Conservation (phyloP, 2,113 vertebrate genomes). For the Caretta caretta region DNA sequence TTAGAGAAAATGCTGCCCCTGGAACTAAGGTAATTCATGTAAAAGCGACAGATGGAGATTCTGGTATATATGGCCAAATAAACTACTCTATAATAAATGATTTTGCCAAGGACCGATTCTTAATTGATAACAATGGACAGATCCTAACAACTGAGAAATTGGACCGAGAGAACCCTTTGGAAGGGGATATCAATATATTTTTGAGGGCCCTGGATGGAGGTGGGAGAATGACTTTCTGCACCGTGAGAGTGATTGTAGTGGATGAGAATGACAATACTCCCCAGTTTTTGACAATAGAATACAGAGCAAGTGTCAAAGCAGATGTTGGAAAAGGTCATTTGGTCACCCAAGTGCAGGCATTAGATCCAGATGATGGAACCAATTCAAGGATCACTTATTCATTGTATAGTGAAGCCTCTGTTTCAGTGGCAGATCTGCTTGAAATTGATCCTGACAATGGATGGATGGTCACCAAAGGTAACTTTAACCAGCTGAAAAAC, state of each 20-base stretch:
- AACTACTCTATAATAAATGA: slow-evolving; percentile 92
- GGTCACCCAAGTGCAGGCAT: slow-evolving; percentile 93
- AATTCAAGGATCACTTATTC: slow-evolving; percentile 95
- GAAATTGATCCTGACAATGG: slow-evolving; percentile 98
- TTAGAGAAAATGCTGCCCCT: slow-evolving; percentile 89
- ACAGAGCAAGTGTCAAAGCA: slow-evolving; percentile 92
- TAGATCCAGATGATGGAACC: slow-evolving; percentile 90
- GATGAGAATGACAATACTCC: slow-evolving; percentile 97
- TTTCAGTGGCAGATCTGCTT: slow-evolving; percentile 90
- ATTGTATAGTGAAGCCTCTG: slow-evolving; percentile 92
- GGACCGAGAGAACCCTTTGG: slow-evolving; percentile 88
- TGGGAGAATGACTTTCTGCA: slow-evolving; percentile 89
- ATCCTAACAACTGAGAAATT: slow-evolving; percentile 91
- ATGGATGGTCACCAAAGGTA: slow-evolving; percentile 97
- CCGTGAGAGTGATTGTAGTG: slow-evolving; percentile 88
- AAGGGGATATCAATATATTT: slow-evolving; percentile 86
- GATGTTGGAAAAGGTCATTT: slow-evolving; percentile 90
- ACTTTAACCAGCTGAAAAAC: slow-evolving; percentile 89
- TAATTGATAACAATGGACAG: slow-evolving; percentile 89
- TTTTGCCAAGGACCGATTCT: slow-evolving; percentile 90
- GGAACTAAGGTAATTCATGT: slow-evolving; percentile 91
- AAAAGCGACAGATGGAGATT: slow-evolving; percentile 91
- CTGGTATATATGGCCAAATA: slow-evolving; percentile 87
- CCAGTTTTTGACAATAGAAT: slow-evolving; percentile 88
- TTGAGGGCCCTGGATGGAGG: slow-evolving; percentile 91